Evolutionary conservation across 2,888 invertebrate species (phyloP).

Genomic region (Leptarthrus brevirostris): DNA sequence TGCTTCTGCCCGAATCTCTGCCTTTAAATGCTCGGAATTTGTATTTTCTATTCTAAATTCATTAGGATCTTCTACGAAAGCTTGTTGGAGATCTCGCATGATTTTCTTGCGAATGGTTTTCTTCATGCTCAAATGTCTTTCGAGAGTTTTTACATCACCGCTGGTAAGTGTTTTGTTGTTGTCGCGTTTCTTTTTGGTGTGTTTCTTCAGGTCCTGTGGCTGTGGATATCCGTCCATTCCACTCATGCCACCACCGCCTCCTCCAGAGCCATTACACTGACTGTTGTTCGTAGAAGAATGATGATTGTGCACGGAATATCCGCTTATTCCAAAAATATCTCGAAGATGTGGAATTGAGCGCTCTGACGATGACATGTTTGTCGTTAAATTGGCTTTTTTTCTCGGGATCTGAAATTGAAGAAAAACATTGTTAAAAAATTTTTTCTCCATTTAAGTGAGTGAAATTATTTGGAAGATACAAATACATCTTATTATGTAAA

Average conservation of each 20-base stretch:
- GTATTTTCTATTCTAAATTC: slow-evolving; percentile 78
- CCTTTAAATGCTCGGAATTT: slow-evolving; percentile 76
- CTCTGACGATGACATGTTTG: slow-evolving; percentile 73
- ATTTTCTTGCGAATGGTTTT: slow-evolving; percentile 87
- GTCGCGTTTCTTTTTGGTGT: slow-evolving; percentile 71
- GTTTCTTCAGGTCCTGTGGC: slow-evolving; percentile 69
- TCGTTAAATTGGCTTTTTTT: neutral
- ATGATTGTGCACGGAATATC: slow-evolving; percentile 67
- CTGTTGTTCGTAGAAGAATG: slow-evolving; percentile 55
- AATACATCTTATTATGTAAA: no score
- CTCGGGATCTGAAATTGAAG: neutral
- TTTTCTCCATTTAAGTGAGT: no score
- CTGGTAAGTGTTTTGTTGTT: slow-evolving; percentile 76
- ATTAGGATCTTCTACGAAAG: slow-evolving; percentile 78
- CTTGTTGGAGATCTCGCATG: slow-evolving; percentile 84
- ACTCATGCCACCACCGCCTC: neutral
- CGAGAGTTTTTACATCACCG: slow-evolving; percentile 79
- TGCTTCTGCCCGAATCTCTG: slow-evolving; percentile 75
- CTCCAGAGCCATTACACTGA: slow-evolving; percentile 41
- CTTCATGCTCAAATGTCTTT: slow-evolving; percentile 87
- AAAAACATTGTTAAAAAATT: no score
- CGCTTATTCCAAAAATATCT: slow-evolving; percentile 77
- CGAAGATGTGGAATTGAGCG: slow-evolving; percentile 81
- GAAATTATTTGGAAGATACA: no score
- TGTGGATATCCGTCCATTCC: slow-evolving; percentile 53